Conservation (phyloP, 2,113 vertebrate genomes). For the Toxotes chatareus region DNA sequence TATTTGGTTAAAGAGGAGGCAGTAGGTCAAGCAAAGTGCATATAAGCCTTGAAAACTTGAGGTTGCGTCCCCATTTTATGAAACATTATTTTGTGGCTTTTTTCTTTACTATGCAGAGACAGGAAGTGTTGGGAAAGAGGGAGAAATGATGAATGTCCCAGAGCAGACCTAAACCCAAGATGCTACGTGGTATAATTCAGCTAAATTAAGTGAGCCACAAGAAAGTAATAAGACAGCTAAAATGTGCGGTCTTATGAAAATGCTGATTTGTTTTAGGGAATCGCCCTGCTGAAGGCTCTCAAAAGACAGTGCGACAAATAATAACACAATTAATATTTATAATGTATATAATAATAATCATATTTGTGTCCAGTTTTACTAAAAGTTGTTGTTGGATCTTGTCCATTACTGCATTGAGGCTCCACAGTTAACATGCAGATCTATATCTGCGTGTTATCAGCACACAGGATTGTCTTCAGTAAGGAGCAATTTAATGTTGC, state of each 20-base stretch:
- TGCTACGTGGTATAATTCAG: slow-evolving; percentile 2
- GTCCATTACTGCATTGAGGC: not conserved
- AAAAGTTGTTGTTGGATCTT: not conserved
- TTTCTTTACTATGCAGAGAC: not conserved
- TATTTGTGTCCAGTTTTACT: not conserved
- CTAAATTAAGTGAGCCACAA: not conserved
- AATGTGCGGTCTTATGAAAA: not conserved
- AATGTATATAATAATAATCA: too few relatives aligned
- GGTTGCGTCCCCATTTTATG: not conserved
- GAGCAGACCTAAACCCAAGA: not conserved
- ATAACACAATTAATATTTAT: not conserved
- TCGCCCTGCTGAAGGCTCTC: not conserved
- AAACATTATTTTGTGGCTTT: not conserved
- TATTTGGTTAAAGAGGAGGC: not conserved
- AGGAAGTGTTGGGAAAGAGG: slow-evolving; percentile 26
- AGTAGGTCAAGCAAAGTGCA: not conserved
- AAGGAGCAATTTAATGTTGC: not conserved
- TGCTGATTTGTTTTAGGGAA: slow-evolving; percentile 22
- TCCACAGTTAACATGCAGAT: not conserved
- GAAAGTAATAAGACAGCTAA: not conserved
- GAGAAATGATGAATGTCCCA: slow-evolving; percentile 22
- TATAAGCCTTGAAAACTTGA: not conserved
- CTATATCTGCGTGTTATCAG: not conserved
- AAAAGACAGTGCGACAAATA: slow-evolving; percentile 14
- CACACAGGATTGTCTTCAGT: not conserved